Conservation (phyloP, 1,140 invertebrate genomes). For the Metopolophium dirhodum region DNA sequence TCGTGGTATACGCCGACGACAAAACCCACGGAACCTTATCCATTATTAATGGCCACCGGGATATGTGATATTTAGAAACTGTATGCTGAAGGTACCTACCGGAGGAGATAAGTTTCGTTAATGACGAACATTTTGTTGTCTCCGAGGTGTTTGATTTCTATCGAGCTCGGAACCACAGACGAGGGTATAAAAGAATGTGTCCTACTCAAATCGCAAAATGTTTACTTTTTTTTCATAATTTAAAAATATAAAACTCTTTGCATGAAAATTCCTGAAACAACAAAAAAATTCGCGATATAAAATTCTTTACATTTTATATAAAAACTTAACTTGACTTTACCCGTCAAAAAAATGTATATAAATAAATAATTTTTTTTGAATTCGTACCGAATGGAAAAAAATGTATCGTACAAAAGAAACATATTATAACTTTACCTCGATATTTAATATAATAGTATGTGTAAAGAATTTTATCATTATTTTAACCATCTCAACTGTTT, state of each 20-base stretch:
- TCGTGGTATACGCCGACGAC: neutral
- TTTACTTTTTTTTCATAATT: neutral
- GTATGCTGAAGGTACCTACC: conserved; percentile 39
- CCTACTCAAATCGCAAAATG: neutral
- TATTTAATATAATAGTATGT: neutral
- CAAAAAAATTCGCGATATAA: neutral
- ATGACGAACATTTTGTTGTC: neutral
- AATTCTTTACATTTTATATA: neutral
- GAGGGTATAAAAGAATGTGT: neutral
- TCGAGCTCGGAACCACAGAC: neutral
- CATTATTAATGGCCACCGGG: conserved; percentile 42
- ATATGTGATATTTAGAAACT: conserved; percentile 48
- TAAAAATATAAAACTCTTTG: neutral
- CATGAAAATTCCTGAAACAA: neutral
- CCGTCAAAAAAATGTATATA: neutral
- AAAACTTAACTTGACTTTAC: neutral
- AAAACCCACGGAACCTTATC: conserved; percentile 44
- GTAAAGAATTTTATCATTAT: neutral
- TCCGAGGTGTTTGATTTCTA: conserved; percentile 18
- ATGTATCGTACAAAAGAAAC: neutral
- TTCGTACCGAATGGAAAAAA: neutral
- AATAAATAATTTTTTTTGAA: neutral
- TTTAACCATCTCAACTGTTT: neutral
- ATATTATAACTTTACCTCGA: neutral
- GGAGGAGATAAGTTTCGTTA: conserved; percentile 28